Percentiles rank a stretch among this genome's conserved stretches.
Evolutionary conservation across 2,113 vertebrate species (phyloP).

Genomic region (Murina feae): DNA sequence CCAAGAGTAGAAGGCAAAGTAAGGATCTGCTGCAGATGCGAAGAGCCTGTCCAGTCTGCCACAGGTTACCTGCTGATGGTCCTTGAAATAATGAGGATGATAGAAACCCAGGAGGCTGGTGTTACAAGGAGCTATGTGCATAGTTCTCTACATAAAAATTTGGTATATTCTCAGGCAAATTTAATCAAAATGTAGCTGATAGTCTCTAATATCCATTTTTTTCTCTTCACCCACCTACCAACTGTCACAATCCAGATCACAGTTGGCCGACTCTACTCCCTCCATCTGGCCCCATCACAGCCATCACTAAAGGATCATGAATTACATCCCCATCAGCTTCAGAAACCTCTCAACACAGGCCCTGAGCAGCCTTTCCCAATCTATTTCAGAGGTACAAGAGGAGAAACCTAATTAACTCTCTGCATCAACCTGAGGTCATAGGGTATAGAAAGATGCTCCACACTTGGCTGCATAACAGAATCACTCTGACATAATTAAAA

Average conservation of each 20-base stretch:
- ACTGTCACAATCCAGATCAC: conserved; percentile 27
- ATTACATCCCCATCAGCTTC: neutral
- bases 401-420: neutral
- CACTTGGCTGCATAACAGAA: neutral
- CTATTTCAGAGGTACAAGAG: neutral
- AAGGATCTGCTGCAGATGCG: neutral
- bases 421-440: neutral
- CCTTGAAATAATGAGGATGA: neutral
- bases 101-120: neutral
- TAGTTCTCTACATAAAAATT: neutral
- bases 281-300: conserved; percentile 30
- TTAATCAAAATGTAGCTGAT: conserved; percentile 33
- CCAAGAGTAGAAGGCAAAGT: neutral
- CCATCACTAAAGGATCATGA: neutral
- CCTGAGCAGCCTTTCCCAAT: neutral
- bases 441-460: neutral
- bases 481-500: neutral
- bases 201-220: conserved; percentile 13
- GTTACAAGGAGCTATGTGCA: neutral
- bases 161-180: neutral
- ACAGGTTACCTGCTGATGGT: neutral
- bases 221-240: conserved; percentile 46
- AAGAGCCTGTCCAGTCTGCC: neutral
- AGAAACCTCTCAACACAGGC: neutral
- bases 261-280: neutral